A percentile compares a stretch with the other conserved stretches of the same genome.
phyloP scores from a whole-genome alignment of 1,140 invertebrate species.

The Diabrotica virgifera region DNA sequence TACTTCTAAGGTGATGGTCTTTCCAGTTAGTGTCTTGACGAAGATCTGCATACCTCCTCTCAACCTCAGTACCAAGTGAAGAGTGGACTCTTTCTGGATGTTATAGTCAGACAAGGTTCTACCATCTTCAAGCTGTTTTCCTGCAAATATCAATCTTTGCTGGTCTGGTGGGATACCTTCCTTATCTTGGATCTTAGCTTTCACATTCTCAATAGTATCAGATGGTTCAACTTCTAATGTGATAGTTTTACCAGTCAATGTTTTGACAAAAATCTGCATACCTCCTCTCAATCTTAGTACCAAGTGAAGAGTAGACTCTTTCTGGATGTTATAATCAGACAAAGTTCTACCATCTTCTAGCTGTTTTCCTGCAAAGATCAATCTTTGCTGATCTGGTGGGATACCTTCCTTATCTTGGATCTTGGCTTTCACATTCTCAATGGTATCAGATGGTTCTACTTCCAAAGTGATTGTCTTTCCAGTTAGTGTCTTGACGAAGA shows the following conservation, averaged over 20 bases:
- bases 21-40: conserved; percentile 69
- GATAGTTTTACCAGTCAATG: conserved; percentile 18
- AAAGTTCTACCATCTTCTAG: conserved; percentile 21
- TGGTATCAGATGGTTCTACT: conserved; percentile 51
- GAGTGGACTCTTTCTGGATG: conserved; percentile 20
- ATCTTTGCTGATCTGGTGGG: conserved; percentile 15
- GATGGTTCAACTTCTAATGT: conserved; percentile 17
- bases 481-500: conserved; percentile 48
- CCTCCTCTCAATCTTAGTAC: conserved; percentile 14
- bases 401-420: conserved; percentile 56
- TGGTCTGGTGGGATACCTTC: conserved; percentile 36
- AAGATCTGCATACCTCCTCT: conserved; percentile 51
- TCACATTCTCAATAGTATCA: conserved; percentile 66
- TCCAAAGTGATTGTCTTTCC: conserved; percentile 20
- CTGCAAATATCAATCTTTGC: conserved; percentile 19
- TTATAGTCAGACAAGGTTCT: conserved; percentile 22
- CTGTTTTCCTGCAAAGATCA: conserved; percentile 24
- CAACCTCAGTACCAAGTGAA: conserved; percentile 9
- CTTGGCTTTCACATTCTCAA: conserved; percentile 65
- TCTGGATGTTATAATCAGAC: conserved; percentile 23
- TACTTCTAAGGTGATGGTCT: conserved; percentile 70
- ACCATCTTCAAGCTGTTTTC: conserved; percentile 23
- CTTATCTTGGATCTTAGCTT: conserved; percentile 63
- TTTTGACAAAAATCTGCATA: conserved; percentile 56
- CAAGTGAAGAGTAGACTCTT: conserved; percentile 20